phyloP scores from a whole-genome alignment of 1,140 invertebrate genomes.

The Macrostomum lignano region DNA sequence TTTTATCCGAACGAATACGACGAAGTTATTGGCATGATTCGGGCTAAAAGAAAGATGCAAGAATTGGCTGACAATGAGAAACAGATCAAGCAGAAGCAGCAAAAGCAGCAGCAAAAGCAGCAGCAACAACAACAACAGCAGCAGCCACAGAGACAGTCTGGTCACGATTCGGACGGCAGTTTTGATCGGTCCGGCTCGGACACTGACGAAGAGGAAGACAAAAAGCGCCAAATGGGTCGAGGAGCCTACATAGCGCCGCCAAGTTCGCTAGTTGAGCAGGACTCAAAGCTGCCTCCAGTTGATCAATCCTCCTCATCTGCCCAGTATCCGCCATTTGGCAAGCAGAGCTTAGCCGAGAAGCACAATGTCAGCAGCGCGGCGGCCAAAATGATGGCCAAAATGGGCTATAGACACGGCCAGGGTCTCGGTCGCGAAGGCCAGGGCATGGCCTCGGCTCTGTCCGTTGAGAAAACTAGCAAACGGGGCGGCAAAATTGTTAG shows the following conservation, averaged over 20 bases:
- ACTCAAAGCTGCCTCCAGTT: constrained; percentile 7
- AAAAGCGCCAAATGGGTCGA: constrained; percentile 11
- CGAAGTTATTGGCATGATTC: neutral
- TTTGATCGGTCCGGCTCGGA: neutral
- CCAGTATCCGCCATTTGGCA: neutral
- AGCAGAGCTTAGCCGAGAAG: neutral
- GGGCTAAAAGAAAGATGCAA: neutral
- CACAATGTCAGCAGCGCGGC: constrained; percentile 17
- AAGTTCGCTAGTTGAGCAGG: constrained; percentile 20
- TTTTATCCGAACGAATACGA: constrained; percentile 5
- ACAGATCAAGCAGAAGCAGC: neutral
- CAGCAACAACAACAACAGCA: no score
- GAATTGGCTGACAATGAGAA: neutral
- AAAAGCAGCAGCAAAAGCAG: neutral
- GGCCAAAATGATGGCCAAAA: constrained; percentile 72
- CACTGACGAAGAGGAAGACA: neutral
- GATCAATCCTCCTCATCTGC: constrained; percentile 4
- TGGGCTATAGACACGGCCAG: constrained; percentile 89
- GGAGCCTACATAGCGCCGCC: constrained; percentile 33
- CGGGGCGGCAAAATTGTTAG: constrained; percentile 70
- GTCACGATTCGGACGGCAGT: neutral
- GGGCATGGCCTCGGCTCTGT: constrained; percentile 76
- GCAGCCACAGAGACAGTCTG: neutral
- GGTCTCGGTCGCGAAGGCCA: constrained; percentile 84
- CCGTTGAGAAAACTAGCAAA: constrained; percentile 69